These are phyloP conservation scores for Catajapyx aquilonaris DNA, from an alignment of 1,140 invertebrate genomes.

Conservation along the genomic window DNA sequence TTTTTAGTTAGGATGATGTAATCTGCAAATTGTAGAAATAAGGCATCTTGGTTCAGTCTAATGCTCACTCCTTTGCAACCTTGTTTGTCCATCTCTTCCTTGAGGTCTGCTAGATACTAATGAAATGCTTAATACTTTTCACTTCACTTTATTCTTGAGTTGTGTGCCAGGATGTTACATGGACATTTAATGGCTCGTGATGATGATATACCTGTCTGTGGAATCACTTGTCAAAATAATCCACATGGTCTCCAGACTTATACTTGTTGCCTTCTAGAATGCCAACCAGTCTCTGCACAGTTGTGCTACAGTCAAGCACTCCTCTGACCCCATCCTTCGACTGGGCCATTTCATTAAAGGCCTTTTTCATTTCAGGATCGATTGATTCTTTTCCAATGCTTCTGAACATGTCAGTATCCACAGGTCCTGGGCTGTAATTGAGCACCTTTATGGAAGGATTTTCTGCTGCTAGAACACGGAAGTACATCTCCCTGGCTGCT, in stretches of 20 bases:
- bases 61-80: too few relatives aligned
- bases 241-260: neutral
- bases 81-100: too few relatives aligned
- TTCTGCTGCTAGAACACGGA: neutral
- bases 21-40: too few relatives aligned
- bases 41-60: too few relatives aligned
- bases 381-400: neutral
- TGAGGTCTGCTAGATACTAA: too few relatives aligned
- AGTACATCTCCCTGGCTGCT: neutral
- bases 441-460: neutral
- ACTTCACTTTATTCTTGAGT: too few relatives aligned
- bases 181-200: too few relatives aligned
- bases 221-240: slow-evolving; percentile 1
- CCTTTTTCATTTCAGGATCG: neutral
- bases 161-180: too few relatives aligned
- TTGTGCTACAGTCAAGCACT: neutral
- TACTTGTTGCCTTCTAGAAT: neutral
- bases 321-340: neutral
- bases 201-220: too few relatives aligned
- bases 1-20: too few relatives aligned
- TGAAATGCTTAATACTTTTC: too few relatives aligned
- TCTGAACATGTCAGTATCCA: neutral
- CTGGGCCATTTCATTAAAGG: neutral
- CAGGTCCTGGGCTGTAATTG: neutral
- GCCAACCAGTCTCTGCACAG: neutral